Base-by-base conservation (phyloP, 2,888 invertebrate species). In the Oscheius sp. region DNA sequence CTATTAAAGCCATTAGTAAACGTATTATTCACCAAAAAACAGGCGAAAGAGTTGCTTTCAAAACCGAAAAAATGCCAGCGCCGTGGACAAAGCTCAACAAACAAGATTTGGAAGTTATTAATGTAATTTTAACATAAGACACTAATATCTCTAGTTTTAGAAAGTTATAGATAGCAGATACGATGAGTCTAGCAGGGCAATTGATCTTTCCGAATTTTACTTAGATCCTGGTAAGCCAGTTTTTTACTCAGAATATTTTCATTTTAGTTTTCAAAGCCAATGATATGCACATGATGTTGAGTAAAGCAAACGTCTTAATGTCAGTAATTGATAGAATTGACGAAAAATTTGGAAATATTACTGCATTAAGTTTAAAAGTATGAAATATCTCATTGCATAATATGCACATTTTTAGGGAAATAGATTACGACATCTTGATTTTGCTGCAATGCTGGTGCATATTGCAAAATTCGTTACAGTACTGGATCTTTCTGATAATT, bases 401-500 rank as follows among this genome's bases (percentile, higher is more conserved):
- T 16, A 49, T 56, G 0, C 9, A 58, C 13, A 35, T 73, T 76
- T 84, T 52, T 27, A 85, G 82, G 77, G 76, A 29, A 87, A 87
- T 64, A 80, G 85, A 9, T 41, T 87, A 13, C 76, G 80, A 13
- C 69, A 75, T 49, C 75, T 87, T 61, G 85, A 86, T 46, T 82
- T 77, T 69, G 78, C 79, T 6, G 63, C 82, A 5, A 78, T 80
- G 53, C 74, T 87, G 7, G 76, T 79, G 1, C 82, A 76, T 23
- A 76, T 82, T n/a, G 79, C 84, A 9, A 85, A 85, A 53, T 76
- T 83, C 18, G 78, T 87, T 23, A 78, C 76, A 27, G 83, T 80
- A 23, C 73, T 87, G 45, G 87, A 87, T 59, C 72, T 87, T 27
- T 85, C 86, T 16, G 80, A 84, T 56, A 87, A 87, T 77, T 71